Evolutionary conservation across 2,888 invertebrate species (phyloP).

Genomic region (Lasioglossum vierecki): DNA sequence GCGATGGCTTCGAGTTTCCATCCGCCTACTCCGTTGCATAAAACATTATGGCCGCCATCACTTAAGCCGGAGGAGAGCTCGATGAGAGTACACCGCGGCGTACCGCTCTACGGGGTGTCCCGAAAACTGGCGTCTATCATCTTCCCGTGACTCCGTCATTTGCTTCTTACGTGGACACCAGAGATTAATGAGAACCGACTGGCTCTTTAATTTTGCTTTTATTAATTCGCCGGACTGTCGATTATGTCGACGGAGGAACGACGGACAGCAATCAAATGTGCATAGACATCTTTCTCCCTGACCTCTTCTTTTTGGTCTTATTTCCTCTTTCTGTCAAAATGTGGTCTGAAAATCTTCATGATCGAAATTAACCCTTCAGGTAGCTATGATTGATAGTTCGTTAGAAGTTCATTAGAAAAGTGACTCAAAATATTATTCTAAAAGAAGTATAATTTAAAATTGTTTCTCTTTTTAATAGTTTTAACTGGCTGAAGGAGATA

Average conservation of each 20-base stretch:
- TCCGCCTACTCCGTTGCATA: conserved; percentile 75
- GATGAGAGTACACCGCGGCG: conserved; percentile 59
- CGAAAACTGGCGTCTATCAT: conserved; percentile 71
- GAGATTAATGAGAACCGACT: conserved; percentile 72
- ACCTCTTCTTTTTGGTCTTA: neutral
- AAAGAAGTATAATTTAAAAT: too few species aligned
- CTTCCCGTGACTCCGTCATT: conserved; percentile 66
- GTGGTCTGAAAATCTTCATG: neutral
- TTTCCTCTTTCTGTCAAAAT: neutral
- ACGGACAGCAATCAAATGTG: conserved; percentile 53
- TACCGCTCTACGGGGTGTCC: conserved; percentile 76
- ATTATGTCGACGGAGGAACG: conserved; percentile 57
- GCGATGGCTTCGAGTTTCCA: conserved; percentile 69
- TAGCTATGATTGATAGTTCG: too few species aligned
- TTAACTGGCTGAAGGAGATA: too few species aligned
- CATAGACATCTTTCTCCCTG: conserved; percentile 4
- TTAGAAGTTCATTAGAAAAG: too few species aligned
- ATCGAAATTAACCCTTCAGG: neutral
- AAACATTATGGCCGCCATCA: conserved; percentile 80
- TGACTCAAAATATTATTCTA: too few species aligned
- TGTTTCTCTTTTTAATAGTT: too few species aligned
- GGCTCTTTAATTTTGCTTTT: conserved; percentile 71
- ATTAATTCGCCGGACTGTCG: conserved; percentile 69
- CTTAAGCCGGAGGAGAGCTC: conserved; percentile 64
- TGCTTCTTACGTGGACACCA: conserved; percentile 64